phyloP scores from a whole-genome alignment of 1,140 invertebrate genomes.

The Micrasema minimum region DNA sequence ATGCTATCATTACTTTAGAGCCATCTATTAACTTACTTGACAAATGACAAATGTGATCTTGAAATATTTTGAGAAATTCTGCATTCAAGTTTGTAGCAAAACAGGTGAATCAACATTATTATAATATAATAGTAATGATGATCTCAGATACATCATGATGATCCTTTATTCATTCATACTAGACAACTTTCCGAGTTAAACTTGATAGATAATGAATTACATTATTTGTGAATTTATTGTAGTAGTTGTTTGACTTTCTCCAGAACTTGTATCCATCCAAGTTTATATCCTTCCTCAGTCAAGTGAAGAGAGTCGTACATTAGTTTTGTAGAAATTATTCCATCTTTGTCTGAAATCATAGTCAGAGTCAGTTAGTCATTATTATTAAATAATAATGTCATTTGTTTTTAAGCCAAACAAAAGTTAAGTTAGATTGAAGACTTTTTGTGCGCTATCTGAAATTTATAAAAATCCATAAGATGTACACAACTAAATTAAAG shows the following conservation, averaged over 20 bases:
- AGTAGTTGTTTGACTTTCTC: constrained; percentile 68
- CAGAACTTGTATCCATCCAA: constrained; percentile 73
- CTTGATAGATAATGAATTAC: too few species aligned
- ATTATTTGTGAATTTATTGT: too few species aligned
- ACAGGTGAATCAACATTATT: too few species aligned
- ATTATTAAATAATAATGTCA: neutral
- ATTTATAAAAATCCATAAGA: neutral
- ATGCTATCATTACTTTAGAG: too few species aligned
- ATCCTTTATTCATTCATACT: too few species aligned
- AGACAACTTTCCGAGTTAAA: too few species aligned
- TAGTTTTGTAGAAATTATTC: constrained; percentile 73
- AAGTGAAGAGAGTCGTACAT: constrained; percentile 82
- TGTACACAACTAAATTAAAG: neutral
- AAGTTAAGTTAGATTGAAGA: neutral
- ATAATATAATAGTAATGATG: too few species aligned
- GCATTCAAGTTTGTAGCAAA: too few species aligned
- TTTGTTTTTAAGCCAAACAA: neutral
- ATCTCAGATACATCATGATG: too few species aligned
- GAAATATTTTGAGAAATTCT: too few species aligned
- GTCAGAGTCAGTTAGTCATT: constrained; percentile 53
- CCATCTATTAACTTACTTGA: too few species aligned
- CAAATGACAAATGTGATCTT: too few species aligned
- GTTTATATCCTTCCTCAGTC: constrained; percentile 73
- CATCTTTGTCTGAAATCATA: constrained; percentile 59
- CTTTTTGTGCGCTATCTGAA: neutral